Base-by-base conservation (phyloP, 2,888 invertebrate species). In the Diaperis boleti region DNA sequence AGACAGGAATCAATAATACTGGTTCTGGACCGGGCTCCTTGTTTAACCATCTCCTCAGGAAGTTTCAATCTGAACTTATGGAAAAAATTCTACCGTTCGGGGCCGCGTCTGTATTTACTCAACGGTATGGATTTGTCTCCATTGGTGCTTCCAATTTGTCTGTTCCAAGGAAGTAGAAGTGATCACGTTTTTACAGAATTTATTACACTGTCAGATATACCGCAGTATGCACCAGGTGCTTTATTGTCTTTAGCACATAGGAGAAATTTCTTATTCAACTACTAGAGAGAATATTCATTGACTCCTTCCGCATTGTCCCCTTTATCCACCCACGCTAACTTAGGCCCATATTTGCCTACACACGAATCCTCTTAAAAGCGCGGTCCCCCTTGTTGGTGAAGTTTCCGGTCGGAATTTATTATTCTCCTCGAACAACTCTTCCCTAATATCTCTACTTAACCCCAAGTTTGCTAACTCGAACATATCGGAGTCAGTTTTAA, bases 381-480 rank as follows among this genome's bases (percentile, higher is more conserved):
- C 18, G 17, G n/a, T 26, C 17, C 14, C 17, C n/a, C 15, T 26
- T 17, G 10, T 50, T 39, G 18, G 17, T 17, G 26, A 31, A n/a
- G n/a, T 49, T 49, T 10, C 13, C 13, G 11, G 22, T n/a, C 8
- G 10, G 11, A 50, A 37, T 50, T 50, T 37, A 50, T 37, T 35
- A 35, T 50, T 50, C 50, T 18, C 31, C 20, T 8, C 31, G n/a
- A 47, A 49, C 10, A 44, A 26, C 22, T 44, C 15, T 11, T 7
- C 50, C 22, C 15, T 26, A 52, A 52, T 52, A 52, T 52, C 52
- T 35, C 37, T 52, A 52, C 52, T 52, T 37, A 52, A 39, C 14
- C n/a, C 37, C 4, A 39, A 50, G 50, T 50, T 50, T 5, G 37
- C 56, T 22, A 56, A 45, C 37, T 57, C 18, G 47, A 39, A 17